phyloP scores from a whole-genome alignment of 2,113 vertebrate genomes.

The Hymenochirus boettgeri region DNA sequence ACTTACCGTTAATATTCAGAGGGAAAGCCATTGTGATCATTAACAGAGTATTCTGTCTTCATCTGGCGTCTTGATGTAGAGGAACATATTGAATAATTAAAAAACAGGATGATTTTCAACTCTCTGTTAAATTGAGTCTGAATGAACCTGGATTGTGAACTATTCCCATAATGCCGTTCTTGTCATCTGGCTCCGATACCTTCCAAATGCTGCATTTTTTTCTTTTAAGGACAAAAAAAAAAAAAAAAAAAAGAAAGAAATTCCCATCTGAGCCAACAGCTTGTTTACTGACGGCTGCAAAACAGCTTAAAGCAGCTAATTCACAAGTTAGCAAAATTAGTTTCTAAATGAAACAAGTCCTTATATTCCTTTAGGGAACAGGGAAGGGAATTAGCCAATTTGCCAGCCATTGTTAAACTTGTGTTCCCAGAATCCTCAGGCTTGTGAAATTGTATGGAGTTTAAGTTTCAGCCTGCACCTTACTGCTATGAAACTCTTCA shows the following conservation, averaged over 20 bases:
- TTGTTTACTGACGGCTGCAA: conserved; percentile 2
- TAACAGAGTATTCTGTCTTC: not conserved
- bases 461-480: too few relatives aligned
- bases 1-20: not conserved
- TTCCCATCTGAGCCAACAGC: conserved; percentile 9
- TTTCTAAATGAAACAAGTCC: too few relatives aligned
- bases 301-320: not conserved
- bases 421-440: not conserved
- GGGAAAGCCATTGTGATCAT: conserved; percentile 10
- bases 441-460: not conserved
- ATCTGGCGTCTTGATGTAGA: conserved; percentile 5
- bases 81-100: conserved; percentile 33
- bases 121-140: conserved; percentile 18
- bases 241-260: conserved; percentile 1
- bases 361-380: too few relatives aligned
- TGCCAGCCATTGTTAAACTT: not conserved
- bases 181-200: conserved; percentile 14
- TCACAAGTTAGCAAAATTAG: not conserved
- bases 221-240: too few relatives aligned
- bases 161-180: conserved; percentile 13
- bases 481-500: too few relatives aligned
- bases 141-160: conserved; percentile 24
- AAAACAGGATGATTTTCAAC: conserved; percentile 3
- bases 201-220: conserved; percentile 11
- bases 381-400: not conserved